A percentile compares a stretch with the other conserved stretches of the same genome.
phyloP scores from a whole-genome alignment of 2,888 invertebrate genomes.

The Folsomia candida region DNA sequence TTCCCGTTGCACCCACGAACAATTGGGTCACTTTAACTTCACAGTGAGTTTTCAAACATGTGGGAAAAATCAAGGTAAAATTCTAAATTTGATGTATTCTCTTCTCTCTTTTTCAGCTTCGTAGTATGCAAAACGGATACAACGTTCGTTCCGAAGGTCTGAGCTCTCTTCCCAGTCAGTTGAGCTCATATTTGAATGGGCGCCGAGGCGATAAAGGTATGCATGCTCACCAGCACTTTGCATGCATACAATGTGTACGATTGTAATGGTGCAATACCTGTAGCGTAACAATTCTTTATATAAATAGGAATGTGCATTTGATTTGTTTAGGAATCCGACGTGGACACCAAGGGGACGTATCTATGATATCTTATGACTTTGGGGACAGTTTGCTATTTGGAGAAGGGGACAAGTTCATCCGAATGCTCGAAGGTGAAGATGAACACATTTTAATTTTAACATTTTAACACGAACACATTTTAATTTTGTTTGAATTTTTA shows the following conservation, averaged over 20 bases:
- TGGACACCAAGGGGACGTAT: no score
- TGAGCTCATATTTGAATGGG: not conserved
- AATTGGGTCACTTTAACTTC: not conserved
- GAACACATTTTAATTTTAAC: no score
- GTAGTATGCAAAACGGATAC: conserved; percentile 3
- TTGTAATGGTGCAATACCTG: no score
- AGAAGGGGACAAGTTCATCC: conserved; percentile 3
- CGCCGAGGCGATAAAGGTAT: not conserved
- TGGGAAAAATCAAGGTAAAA: not conserved
- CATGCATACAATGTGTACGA: no score
- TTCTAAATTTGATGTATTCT: not conserved
- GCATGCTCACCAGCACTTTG: no score
- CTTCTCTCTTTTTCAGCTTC: not conserved
- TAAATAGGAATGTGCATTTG: no score
- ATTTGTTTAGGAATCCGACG: no score
- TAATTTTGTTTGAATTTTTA: no score
- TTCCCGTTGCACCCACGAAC: not conserved
- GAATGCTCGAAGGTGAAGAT: not conserved
- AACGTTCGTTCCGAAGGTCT: not conserved
- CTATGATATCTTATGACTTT: no score
- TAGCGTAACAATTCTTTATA: no score
- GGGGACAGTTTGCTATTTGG: conserved; percentile 3
- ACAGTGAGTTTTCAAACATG: not conserved
- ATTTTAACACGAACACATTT: not conserved
- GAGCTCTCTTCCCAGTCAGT: not conserved